phyloP scores from a whole-genome alignment of 2,797 vertebrate species.

The Leptodactylus fallax region DNA sequence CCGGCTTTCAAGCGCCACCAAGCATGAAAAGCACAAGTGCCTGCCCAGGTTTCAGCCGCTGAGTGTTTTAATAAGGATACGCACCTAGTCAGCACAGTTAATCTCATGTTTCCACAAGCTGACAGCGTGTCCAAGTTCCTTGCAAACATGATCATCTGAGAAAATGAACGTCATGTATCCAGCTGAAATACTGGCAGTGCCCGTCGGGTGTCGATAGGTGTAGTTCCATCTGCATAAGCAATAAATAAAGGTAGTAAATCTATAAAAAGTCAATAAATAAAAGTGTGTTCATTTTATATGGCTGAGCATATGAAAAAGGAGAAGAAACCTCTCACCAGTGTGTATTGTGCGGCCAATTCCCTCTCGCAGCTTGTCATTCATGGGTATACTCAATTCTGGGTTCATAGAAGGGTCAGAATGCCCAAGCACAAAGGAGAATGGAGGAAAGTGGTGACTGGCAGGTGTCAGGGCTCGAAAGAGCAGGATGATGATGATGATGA shows the following conservation, averaged over 20 bases:
- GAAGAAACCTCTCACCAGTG: not conserved
- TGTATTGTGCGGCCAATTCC: constrained; percentile 7
- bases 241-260: not conserved
- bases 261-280: not conserved
- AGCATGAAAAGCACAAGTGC: constrained; percentile 59
- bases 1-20: constrained; percentile 49
- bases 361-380: constrained; percentile 29
- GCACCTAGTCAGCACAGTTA: constrained; percentile 41
- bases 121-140: constrained; percentile 54
- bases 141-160: constrained; percentile 61
- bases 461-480: not conserved
- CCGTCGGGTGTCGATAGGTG: not conserved
- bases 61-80: constrained; percentile 42
- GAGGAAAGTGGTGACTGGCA: constrained; percentile 11
- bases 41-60: constrained; percentile 42
- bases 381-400: constrained; percentile 13
- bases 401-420: constrained; percentile 23
- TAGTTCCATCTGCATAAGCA: too few species aligned
- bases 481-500: not conserved
- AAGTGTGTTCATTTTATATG: not conserved
- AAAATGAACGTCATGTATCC: constrained; percentile 31
- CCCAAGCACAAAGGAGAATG: not conserved
- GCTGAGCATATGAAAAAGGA: not conserved
- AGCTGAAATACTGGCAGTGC: not conserved
- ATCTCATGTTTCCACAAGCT: constrained; percentile 58